Evolutionary conservation across 1,140 invertebrate genomes (phyloP).

Genomic region (Centruroides sculpturatus): DNA sequence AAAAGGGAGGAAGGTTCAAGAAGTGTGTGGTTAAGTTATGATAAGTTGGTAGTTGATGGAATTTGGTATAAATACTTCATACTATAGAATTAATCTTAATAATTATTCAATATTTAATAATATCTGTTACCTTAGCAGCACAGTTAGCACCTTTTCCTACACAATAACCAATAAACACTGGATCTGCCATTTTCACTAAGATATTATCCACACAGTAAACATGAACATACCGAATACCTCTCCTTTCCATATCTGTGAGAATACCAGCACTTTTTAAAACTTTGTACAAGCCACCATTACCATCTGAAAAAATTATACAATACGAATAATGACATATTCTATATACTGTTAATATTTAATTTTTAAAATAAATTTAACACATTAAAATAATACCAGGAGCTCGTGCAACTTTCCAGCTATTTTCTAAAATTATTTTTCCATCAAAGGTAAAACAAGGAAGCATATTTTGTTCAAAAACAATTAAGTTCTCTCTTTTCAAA

Average conservation of each 20-base stretch:
- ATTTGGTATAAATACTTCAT: too few relatives aligned
- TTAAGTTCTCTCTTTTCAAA: slow-evolving; percentile 60
- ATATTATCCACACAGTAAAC: slow-evolving; percentile 99
- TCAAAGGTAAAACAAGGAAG: slow-evolving; percentile 88
- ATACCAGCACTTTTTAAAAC: slow-evolving; percentile 62
- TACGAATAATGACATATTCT: not conserved
- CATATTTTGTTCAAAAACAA: slow-evolving; percentile 82
- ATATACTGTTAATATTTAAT: not conserved
- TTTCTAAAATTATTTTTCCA: slow-evolving; percentile 80
- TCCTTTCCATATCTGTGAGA: slow-evolving; percentile 59
- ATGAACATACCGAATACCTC: slow-evolving; percentile 80
- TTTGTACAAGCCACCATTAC: slow-evolving; percentile 90
- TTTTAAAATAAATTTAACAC: not conserved
- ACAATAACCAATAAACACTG: slow-evolving; percentile 90
- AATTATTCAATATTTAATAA: not conserved
- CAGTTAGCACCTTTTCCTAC: slow-evolving; percentile 74
- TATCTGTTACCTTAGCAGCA: slow-evolving; percentile 61
- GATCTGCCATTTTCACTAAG: slow-evolving; percentile 93
- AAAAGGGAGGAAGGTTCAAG: too few relatives aligned
- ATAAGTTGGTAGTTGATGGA: too few relatives aligned
- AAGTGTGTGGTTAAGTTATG: too few relatives aligned
- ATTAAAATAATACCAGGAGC: slow-evolving; percentile 48
- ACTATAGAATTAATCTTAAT: too few relatives aligned
- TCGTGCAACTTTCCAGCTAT: slow-evolving; percentile 53
- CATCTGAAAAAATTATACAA: slow-evolving; percentile 36